A percentile compares a stretch with the other conserved stretches of the same genome.
Evolutionary conservation across 2,888 invertebrate species (phyloP).

Genomic region (Teleogryllus oceanicus): DNA sequence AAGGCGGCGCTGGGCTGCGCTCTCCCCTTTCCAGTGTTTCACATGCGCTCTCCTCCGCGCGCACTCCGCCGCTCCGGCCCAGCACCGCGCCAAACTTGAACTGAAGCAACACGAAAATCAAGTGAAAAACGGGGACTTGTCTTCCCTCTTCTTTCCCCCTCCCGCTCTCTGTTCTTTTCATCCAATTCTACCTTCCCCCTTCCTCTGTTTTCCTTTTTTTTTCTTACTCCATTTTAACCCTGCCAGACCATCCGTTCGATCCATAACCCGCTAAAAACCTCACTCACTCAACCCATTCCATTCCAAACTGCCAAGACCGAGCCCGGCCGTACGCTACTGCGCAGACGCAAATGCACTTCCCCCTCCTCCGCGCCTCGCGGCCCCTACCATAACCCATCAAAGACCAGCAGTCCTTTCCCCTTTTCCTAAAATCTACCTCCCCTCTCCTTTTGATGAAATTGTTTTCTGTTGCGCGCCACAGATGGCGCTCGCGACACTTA

Average conservation of each 20-base stretch:
- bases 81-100: constrained; percentile 33
- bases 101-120: constrained; percentile 35
- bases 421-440: constrained; percentile 30
- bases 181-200: constrained; percentile 29
- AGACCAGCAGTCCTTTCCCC: constrained; percentile 21
- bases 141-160: constrained; percentile 23
- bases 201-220: constrained; percentile 25
- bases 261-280: constrained; percentile 29
- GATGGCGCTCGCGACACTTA: constrained; percentile 30
- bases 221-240: constrained; percentile 18
- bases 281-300: constrained; percentile 34
- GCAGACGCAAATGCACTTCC: constrained; percentile 18
- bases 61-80: background rate
- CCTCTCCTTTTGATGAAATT: constrained; percentile 29
- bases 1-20: background rate
- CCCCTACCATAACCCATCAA: constrained; percentile 19
- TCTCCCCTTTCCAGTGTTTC: background rate
- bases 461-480: constrained; percentile 28
- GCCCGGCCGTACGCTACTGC: background rate
- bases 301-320: constrained; percentile 31
- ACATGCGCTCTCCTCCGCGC: background rate
- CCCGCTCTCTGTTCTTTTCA: constrained; percentile 29
- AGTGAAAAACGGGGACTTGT: constrained; percentile 33
- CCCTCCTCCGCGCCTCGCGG: constrained; percentile 19
- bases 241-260: constrained; percentile 33